Percentiles rank a stretch among this genome's conserved stretches.
Conservation (phyloP, 2,797 vertebrate genomes). For the Melanogrammus aeglefinus region DNA sequence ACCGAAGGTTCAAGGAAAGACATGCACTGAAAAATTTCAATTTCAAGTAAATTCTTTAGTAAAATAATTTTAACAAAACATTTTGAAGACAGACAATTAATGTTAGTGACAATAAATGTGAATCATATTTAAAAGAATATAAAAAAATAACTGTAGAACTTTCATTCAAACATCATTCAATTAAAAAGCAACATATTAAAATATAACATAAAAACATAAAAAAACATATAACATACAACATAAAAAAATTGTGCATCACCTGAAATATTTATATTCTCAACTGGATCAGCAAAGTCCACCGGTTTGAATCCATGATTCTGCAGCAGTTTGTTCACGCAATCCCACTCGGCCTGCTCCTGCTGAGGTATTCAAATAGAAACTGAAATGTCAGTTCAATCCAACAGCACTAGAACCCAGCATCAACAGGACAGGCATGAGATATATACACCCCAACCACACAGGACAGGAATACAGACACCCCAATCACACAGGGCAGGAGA, state of each 20-base stretch:
- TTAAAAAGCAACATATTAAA: neutral
- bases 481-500: too few species aligned
- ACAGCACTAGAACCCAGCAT: too few species aligned
- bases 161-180: neutral
- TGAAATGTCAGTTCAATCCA: too few species aligned
- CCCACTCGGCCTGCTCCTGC: conserved; percentile 84
- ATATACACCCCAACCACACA: too few species aligned
- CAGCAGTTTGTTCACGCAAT: conserved; percentile 75
- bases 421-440: too few species aligned
- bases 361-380: conserved; percentile 36
- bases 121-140: neutral
- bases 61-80: too few species aligned
- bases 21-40: too few species aligned
- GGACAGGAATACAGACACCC: too few species aligned
- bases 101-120: neutral
- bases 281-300: conserved; percentile 69
- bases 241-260: conserved; percentile 59
- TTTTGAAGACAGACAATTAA: neutral
- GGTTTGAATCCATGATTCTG: conserved; percentile 78
- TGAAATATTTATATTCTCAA: conserved; percentile 63
- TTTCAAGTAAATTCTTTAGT: too few species aligned
- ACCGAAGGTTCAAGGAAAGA: too few species aligned
- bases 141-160: neutral
- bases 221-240: too few species aligned
- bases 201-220: too few species aligned